These are phyloP conservation scores for Abrostola tripartita DNA, from an alignment of 2,888 invertebrate species.

Conservation along the genomic window DNA sequence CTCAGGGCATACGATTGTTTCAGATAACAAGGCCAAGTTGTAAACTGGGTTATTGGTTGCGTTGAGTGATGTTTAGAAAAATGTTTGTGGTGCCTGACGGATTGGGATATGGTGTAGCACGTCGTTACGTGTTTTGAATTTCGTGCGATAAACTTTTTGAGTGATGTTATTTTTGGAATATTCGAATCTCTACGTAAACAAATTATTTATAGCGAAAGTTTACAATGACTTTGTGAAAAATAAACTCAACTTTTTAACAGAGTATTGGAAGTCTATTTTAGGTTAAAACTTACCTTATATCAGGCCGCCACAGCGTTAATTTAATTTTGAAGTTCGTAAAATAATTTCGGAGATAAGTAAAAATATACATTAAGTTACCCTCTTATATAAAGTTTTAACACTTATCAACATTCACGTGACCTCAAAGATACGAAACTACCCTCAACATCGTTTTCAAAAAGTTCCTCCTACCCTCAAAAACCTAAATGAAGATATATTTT, in stretches of 20 bases:
- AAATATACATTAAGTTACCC: slow-evolving; percentile 22
- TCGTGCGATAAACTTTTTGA: slow-evolving; percentile 6
- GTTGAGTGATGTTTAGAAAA: slow-evolving; percentile 50
- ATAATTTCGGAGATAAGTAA: slow-evolving; percentile 13
- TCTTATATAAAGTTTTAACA: slow-evolving; percentile 26
- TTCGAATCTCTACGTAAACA: neutral
- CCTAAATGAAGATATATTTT: slow-evolving; percentile 40
- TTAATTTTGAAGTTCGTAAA: slow-evolving; percentile 23
- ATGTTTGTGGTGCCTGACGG: slow-evolving; percentile 31
- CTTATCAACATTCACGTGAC: slow-evolving; percentile 24
- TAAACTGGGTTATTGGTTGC: slow-evolving; percentile 59
- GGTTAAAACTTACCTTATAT: slow-evolving; percentile 2
- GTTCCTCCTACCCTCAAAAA: slow-evolving; percentile 12
- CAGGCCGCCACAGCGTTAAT: slow-evolving; percentile 1
- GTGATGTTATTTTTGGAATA: neutral
- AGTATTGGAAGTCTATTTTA: slow-evolving; percentile 20
- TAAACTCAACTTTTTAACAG: slow-evolving; percentile 2
- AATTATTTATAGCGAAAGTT: slow-evolving; percentile 10
- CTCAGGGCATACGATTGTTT: slow-evolving; percentile 77
- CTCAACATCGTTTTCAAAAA: slow-evolving; percentile 29
- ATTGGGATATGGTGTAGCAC: slow-evolving; percentile 12
- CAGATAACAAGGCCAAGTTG: slow-evolving; percentile 63
- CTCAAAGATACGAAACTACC: slow-evolving; percentile 31
- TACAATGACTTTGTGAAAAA: neutral
- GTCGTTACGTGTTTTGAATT: slow-evolving; percentile 18